These are phyloP conservation scores for Amphipoea oculea DNA, from an alignment of 2,888 invertebrate genomes.

Conservation along the genomic window DNA sequence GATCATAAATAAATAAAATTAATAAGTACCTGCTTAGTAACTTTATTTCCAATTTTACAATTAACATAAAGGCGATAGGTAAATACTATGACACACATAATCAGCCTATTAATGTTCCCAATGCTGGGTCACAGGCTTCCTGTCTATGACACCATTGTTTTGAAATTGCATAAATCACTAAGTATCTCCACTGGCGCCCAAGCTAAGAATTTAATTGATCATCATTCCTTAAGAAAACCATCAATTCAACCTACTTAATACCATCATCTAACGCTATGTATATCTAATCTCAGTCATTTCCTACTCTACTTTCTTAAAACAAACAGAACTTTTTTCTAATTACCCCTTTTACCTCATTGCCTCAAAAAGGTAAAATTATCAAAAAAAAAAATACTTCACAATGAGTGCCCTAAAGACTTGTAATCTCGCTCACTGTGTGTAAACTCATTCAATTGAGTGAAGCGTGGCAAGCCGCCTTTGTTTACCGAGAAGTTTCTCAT, in stretches of 20 bases:
- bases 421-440: constrained; percentile 34
- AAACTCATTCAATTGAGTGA: constrained; percentile 50
- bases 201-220: neutral
- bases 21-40: too few relatives aligned
- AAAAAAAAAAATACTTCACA: neutral
- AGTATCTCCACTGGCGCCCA: too few relatives aligned
- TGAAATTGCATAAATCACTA: too few relatives aligned
- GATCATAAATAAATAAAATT: neutral
- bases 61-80: too few relatives aligned
- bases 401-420: constrained; percentile 33
- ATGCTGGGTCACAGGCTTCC: too few relatives aligned
- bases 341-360: constrained; percentile 12
- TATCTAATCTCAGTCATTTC: neutral
- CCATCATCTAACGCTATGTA: neutral
- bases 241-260: neutral
- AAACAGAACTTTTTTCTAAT: constrained; percentile 19
- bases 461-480: constrained; percentile 46
- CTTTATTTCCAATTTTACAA: too few relatives aligned
- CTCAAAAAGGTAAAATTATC: constrained; percentile 7
- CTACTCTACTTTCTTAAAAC: constrained; percentile 4
- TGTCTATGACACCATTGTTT: too few relatives aligned
- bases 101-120: too few relatives aligned
- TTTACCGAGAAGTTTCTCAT: constrained; percentile 61
- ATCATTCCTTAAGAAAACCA: neutral
- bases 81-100: too few relatives aligned